Evolutionary conservation across 37 sponge, comb jelly and placozoan species (phyloP).

Genomic region (Lycopodina hypogea): DNA sequence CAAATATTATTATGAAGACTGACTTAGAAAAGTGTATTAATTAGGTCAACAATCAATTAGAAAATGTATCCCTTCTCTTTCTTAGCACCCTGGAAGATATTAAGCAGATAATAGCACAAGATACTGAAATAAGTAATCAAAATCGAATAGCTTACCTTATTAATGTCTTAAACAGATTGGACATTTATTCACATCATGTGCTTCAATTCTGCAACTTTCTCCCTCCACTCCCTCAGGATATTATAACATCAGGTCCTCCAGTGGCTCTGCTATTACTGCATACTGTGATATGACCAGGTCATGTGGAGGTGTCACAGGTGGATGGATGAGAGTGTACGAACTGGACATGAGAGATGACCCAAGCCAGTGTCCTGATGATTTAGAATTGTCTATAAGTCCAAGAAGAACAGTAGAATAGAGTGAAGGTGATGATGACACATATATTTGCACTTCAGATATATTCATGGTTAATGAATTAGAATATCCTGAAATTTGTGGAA

Average conservation of each 20-base stretch:
- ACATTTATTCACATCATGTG: not conserved
- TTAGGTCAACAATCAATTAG: no score
- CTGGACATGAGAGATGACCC: conserved; percentile 16
- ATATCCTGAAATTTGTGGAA: conserved; percentile 30
- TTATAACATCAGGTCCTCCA: conserved; percentile 11
- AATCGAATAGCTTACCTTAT: no score
- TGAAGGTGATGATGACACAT: not conserved
- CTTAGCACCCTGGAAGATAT: no score
- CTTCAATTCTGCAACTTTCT: not conserved
- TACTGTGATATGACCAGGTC: conserved; percentile 29
- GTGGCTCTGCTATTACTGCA: not conserved
- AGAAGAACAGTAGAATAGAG: not conserved
- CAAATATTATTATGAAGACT: no score
- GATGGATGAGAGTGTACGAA: conserved; percentile 20
- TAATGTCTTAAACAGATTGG: no score
- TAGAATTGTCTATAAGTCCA: not conserved
- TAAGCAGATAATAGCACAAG: no score
- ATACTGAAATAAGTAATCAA: no score
- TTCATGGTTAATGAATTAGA: not conserved
- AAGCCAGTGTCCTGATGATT: conserved; percentile 11
- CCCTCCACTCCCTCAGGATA: conserved; percentile 10
- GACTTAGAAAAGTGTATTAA: no score
- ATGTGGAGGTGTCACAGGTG: conserved; percentile 10
- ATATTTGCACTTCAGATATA: conserved; percentile 4
- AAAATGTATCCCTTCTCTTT: no score